phyloP scores from a whole-genome alignment of 2,113 vertebrate genomes.

The Carassius gibelio region DNA sequence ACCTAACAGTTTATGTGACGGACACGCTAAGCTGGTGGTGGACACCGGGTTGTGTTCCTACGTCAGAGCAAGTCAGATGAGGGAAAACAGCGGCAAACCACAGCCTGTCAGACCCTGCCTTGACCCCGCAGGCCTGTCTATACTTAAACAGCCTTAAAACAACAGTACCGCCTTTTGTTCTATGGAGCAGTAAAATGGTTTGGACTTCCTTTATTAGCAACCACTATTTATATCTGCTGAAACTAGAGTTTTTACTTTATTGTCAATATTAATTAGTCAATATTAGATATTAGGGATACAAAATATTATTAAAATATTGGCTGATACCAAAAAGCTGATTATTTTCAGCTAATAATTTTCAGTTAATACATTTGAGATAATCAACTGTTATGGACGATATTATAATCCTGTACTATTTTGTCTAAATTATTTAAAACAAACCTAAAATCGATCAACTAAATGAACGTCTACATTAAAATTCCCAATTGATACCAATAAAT shows the following conservation, averaged over 20 bases:
- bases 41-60: slow-evolving; percentile 1
- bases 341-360: not conserved
- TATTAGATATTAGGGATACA: no score
- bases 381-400: not conserved
- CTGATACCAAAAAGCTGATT: not conserved
- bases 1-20: slow-evolving; percentile 53
- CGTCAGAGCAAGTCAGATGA: not conserved
- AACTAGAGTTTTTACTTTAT: not conserved
- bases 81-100: not conserved
- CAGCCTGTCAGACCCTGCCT: not conserved
- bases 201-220: not conserved
- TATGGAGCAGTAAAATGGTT: not conserved
- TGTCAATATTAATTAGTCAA: no score
- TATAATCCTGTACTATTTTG: not conserved
- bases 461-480: no score
- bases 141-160: not conserved
- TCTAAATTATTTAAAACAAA: no score
- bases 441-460: no score
- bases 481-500: not conserved
- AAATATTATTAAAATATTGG: not conserved
- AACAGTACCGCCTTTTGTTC: not conserved
- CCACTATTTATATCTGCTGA: not conserved
- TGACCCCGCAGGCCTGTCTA: not conserved
- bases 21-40: not conserved
- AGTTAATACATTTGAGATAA: not conserved